Conservation (phyloP, 2,113 vertebrate genomes). For the Lampris incognitus region DNA sequence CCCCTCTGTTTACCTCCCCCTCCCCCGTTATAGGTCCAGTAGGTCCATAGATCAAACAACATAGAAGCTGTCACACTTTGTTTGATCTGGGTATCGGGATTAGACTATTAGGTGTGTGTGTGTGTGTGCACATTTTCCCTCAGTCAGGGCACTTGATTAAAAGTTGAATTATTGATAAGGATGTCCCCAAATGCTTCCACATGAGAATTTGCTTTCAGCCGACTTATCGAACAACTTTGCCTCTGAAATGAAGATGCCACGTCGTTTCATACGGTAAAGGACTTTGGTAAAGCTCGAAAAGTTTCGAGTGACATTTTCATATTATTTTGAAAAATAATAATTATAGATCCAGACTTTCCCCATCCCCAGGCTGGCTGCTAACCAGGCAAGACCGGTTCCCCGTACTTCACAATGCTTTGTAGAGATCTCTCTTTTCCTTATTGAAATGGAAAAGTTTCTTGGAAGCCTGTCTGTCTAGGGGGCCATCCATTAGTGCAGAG, state of each 20-base stretch:
- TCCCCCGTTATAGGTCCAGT: too few relatives aligned
- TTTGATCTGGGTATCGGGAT: slow-evolving; percentile 23
- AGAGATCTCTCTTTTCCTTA: slow-evolving; percentile 14
- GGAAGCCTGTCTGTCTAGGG: slow-evolving; percentile 33
- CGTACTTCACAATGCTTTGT: neutral
- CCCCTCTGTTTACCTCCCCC: neutral
- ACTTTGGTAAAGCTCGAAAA: neutral
- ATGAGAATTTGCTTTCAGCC: neutral
- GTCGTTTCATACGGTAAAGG: too few relatives aligned
- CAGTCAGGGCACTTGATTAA: slow-evolving; percentile 49
- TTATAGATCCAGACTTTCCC: neutral
- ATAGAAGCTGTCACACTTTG: neutral
- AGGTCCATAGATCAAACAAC: too few relatives aligned
- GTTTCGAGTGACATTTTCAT: neutral
- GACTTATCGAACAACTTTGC: neutral
- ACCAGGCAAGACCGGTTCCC: neutral
- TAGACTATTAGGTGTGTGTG: slow-evolving; percentile 10
- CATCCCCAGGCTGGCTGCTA: neutral
- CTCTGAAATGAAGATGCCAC: neutral
- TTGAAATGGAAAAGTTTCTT: slow-evolving; percentile 33
- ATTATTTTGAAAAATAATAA: neutral
- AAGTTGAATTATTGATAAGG: slow-evolving; percentile 36
- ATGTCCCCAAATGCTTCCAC: neutral
- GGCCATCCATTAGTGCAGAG: slow-evolving; percentile 41
- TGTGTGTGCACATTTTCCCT: slow-evolving; percentile 3